These are phyloP conservation scores for Melanerpes formicivorus DNA, from an alignment of 2,113 vertebrate genomes.

Conservation along the genomic window DNA sequence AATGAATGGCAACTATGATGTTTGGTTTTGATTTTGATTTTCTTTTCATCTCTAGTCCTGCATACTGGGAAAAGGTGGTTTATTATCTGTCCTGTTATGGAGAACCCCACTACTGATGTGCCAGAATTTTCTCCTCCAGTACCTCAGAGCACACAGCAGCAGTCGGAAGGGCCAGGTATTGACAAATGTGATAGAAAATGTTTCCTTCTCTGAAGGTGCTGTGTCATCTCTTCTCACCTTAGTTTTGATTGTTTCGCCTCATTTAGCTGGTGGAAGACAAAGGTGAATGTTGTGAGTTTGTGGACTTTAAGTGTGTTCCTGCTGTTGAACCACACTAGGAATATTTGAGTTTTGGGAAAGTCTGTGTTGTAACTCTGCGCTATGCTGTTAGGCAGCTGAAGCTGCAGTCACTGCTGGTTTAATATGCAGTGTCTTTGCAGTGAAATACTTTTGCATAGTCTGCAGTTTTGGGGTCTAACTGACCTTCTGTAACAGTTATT, in stretches of 20 bases:
- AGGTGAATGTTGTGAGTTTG: not conserved
- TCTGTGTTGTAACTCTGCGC: not conserved
- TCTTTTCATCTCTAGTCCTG: slow-evolving; percentile 80
- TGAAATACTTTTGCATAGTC: not conserved
- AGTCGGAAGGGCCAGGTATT: slow-evolving; percentile 85
- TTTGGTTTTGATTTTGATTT: slow-evolving; percentile 12
- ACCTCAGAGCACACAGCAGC: slow-evolving; percentile 73
- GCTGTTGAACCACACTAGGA: not conserved
- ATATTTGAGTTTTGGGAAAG: not conserved
- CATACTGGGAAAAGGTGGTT: slow-evolving; percentile 98
- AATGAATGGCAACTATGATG: not conserved
- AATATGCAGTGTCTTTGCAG: not conserved
- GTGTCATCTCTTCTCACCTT: not conserved
- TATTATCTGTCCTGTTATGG: slow-evolving; percentile 96
- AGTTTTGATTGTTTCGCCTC: not conserved
- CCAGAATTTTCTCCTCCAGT: slow-evolving; percentile 74
- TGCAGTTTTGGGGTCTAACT: not conserved
- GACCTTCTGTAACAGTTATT: not conserved
- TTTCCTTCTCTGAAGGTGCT: not conserved
- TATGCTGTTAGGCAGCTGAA: not conserved
- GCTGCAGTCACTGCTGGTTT: not conserved
- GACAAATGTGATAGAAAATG: not conserved
- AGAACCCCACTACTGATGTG: slow-evolving; percentile 82
- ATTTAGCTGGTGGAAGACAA: not conserved
- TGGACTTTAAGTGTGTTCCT: not conserved